Evolutionary conservation across 2,888 invertebrate species (phyloP), one percentile per base, ranked within the genome.

Genomic region (Drosophila leonis): DNA sequence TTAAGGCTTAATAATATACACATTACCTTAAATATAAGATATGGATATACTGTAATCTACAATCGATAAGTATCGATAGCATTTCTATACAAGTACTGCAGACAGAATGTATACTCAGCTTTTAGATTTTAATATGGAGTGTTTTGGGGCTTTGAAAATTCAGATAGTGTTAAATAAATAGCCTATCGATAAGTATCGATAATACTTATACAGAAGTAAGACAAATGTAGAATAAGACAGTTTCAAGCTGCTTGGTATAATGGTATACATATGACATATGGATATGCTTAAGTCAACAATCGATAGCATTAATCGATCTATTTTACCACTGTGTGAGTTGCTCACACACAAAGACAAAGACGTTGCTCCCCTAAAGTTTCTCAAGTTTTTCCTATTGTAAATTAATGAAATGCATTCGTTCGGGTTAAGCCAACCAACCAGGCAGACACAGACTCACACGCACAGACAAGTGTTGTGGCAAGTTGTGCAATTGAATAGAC

Each of bases 401-500:
- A 72, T 62, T 73, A 80, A 73, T 75, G 61, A 85, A 79, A 76
- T 75, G 80, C 65, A 82, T 82, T 75, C 62, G 72, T 59, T 75
- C 39, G 46, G 65, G 49, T 64, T 66, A 61, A 64, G 41, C 46
- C 44, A 63, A 41, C 55, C 37, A 46, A 13, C 9, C 44, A 67
- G 10, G 46, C 52, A 44, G 44, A 44, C 15, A 8, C 41, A 1
- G 7, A 37, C 20, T 15, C 31, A 37, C 31, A 55, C 46, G 31
- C 29, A 61, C 29, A 27, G 27, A 65, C 67, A 55, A 72, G 83
- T 88, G 78, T 80, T 88, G 86, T 69, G 80, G 81, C 75, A 83
- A 80, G 75, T 80, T 82, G 86, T 60, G 80, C 69, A 85, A 85
- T 83, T 83, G 75, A 83, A 88, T 72, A 88, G 75, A 80, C 69